phyloP scores from a whole-genome alignment of 1,140 invertebrate genomes.

The Drusus annulatus region DNA sequence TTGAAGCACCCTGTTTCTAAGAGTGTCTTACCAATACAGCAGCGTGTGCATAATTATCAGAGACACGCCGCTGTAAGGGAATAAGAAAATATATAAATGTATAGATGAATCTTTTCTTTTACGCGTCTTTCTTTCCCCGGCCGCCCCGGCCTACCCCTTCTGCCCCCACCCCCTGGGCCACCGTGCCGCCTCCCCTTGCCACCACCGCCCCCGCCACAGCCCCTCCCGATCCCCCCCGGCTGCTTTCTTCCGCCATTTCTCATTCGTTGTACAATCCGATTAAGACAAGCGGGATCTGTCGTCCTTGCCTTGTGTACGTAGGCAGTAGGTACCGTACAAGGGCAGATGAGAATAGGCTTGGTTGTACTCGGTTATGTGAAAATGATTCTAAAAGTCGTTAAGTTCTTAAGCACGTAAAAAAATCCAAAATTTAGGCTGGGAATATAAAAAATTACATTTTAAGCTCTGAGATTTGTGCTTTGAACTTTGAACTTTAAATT shows the following conservation, averaged over 20 bases:
- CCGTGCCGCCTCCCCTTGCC: background rate
- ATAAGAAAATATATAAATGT: conserved; percentile 54
- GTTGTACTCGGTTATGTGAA: background rate
- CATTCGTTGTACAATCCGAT: conserved; percentile 58
- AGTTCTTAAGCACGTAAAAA: too few species aligned
- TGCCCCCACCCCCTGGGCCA: conserved; percentile 2
- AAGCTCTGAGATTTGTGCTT: too few species aligned
- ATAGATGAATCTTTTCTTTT: conserved; percentile 59
- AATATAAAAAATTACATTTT: too few species aligned
- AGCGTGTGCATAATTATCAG: conserved; percentile 57
- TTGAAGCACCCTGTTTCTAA: background rate
- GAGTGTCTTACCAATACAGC: conserved; percentile 49
- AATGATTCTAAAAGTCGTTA: background rate
- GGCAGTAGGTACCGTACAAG: background rate
- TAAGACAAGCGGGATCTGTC: conserved; percentile 59
- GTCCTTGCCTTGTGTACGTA: conserved; percentile 54
- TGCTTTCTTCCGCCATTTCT: conserved; percentile 44
- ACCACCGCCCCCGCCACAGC: background rate
- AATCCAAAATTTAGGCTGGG: too few species aligned
- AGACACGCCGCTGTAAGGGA: conserved; percentile 50
- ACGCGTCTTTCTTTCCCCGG: conserved; percentile 57
- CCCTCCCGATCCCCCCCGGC: too few species aligned
- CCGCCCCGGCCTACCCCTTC: conserved; percentile 2
- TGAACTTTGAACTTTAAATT: too few species aligned
- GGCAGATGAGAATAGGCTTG: background rate